Evolutionary conservation across 2,888 invertebrate species (phyloP), one percentile per base, ranked within the genome.

Genomic region (Stenolophus ochropezus): DNA sequence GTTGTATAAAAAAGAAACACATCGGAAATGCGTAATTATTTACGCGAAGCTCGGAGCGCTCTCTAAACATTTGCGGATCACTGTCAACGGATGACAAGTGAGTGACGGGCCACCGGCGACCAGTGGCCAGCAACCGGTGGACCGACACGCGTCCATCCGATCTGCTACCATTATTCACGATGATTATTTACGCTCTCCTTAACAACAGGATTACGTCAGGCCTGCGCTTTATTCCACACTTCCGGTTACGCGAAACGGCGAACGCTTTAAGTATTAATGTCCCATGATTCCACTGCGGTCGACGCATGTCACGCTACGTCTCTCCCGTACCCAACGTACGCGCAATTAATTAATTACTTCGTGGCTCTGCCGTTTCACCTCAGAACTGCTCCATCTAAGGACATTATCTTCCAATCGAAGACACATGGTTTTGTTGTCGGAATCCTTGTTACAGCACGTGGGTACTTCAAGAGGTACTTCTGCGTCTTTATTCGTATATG

Each of bases 11-110:
- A 81, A 56, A 81, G 71, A 75, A 75, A 74, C 65, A 73, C 53
- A 80, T 76, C 53, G 78, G 69, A 79, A 71, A 80, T 83, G 82
- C 81, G 84, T 83, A 83, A 84, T 84, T 84, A 84, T 85, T 84
- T 84, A 84, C 84, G 84, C 84, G 83, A 83, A 83, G 83, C 84
- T 83, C 83, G 83, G 83, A 84, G 71, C 56, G 84, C 84, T 84
- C 85, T 85, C 85, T 83, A 85, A 85, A 85, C 85, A 85, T 85
- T 85, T 85, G 85, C 85, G 84, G 85, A 85, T 85, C 85, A 85
- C 84, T 85, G 85, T 85, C 85, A 84, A 77, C 83, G 83, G 75
- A 84, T 85, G 85, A 85, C 85, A 84, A 83, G 84, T 85, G 85
- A 85, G 85, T 85, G 85, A 85, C 85, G 84, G 84, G 84, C 84